Conservation (phyloP, 1,140 invertebrate species). For the Periplaneta americana region DNA sequence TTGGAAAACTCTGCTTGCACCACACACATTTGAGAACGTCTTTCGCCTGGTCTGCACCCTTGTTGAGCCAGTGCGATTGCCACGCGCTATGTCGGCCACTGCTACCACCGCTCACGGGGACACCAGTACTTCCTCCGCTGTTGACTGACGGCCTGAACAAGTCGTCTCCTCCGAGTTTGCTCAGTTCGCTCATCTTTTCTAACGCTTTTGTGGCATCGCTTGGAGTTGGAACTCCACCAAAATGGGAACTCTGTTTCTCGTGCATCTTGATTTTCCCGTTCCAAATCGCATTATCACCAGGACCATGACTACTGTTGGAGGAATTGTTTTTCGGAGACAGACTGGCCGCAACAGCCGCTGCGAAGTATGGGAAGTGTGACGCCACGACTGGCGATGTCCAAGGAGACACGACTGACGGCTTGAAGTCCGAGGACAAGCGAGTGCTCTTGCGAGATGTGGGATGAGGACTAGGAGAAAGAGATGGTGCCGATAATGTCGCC, state of each 20-base stretch:
- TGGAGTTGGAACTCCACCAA: slow-evolving; percentile 45
- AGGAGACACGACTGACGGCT: slow-evolving; percentile 56
- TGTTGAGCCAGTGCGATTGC: slow-evolving; percentile 93
- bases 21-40: slow-evolving; percentile 93
- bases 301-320: slow-evolving; percentile 28
- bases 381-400: slow-evolving; percentile 75
- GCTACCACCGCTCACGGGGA: slow-evolving; percentile 26
- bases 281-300: slow-evolving; percentile 49
- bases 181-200: slow-evolving; percentile 88
- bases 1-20: slow-evolving; percentile 91
- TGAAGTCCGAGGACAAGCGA: slow-evolving; percentile 46
- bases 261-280: slow-evolving; percentile 70
- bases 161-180: slow-evolving; percentile 72
- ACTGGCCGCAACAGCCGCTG: slow-evolving; percentile 71
- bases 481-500: slow-evolving; percentile 39
- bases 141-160: slow-evolving; percentile 56
- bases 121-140: slow-evolving; percentile 32
- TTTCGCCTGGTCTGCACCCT: slow-evolving; percentile 87
- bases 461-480: slow-evolving; percentile 20
- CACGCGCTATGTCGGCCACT: slow-evolving; percentile 76
- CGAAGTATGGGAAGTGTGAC: slow-evolving; percentile 69
- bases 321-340: slow-evolving; percentile 64
- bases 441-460: slow-evolving; percentile 26
- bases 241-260: slow-evolving; percentile 20
- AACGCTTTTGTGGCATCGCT: slow-evolving; percentile 79